Evolutionary conservation across 2,888 invertebrate species (phyloP), one percentile per base, ranked within the genome.

Genomic region (Sthenelais limicola): DNA sequence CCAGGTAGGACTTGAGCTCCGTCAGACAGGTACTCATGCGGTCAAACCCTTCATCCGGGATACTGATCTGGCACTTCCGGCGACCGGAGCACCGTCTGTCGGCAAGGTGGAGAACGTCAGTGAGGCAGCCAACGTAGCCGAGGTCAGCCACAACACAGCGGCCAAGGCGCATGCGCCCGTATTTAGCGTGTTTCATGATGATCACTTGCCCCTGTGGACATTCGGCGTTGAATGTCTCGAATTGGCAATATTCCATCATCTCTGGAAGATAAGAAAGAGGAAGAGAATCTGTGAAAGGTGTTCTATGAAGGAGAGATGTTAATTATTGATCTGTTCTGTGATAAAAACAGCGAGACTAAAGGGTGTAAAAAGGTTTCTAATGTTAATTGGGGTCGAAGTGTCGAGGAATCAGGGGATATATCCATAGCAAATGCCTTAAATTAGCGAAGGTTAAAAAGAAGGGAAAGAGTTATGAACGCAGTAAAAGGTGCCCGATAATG

Each of bases 121-220:
- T 68, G 32, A 4, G n/a, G 68, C 68, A 68, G 28, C 68, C 68
- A 18, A 68, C 68, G 33, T 68, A 68, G 12, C 68, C 68, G 30
- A 68, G 68, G 51, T 68, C 68, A 0, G 68, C 68, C 35, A 33
- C 35, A 24, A 68, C 68, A 18, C 68, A 68, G n/a, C 35, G 30
- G 12, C 68, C 68, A 3, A 68, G 68, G 21, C 68, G 49, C 68
- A 68, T 68, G 32, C 68, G 49, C 18, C 68, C 68, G 51, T 68
- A 68, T 4, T n/a, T 43, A 24, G 68, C 68, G 24, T 68, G 49
- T 35, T 43, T 48, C 68, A 68, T 68, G 30, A 68, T 33, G 52
- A 68, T 68, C 30, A 68, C 68, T 35, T 68, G 33, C 15, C 51
- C 68, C 21, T 32, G n/a, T 4, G 49, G 68, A 33, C 68, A 68